phyloP scores from a whole-genome alignment of 2,797 vertebrate species.

The Selene dorsalis region DNA sequence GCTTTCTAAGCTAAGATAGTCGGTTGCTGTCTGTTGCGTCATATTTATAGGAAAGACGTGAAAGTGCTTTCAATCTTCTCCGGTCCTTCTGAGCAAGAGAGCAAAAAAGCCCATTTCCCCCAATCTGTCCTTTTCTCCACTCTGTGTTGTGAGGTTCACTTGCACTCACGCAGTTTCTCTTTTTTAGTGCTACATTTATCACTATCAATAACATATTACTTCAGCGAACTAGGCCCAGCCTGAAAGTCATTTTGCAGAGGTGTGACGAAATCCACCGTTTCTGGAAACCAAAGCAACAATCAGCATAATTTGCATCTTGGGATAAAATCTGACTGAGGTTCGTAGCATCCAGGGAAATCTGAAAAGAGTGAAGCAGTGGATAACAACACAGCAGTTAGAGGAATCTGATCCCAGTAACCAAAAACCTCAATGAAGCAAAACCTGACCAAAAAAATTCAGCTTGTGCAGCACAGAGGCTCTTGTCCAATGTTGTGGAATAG shows the following conservation, averaged over 20 bases:
- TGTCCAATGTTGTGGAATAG: conserved; percentile 4
- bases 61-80: background rate
- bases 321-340: conserved; percentile 29
- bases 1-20: background rate
- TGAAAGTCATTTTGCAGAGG: conserved; percentile 19
- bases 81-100: background rate
- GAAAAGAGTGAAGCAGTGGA: conserved; percentile 16
- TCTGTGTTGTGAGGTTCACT: background rate
- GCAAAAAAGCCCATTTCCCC: background rate
- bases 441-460: conserved; percentile 24
- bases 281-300: conserved; percentile 43
- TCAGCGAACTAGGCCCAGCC: conserved; percentile 7
- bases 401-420: conserved; percentile 28
- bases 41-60: background rate
- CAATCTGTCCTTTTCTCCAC: background rate
- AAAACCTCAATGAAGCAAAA: conserved; percentile 46
- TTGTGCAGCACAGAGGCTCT: conserved; percentile 21
- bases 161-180: background rate
- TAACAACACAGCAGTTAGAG: conserved; percentile 37
- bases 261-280: conserved; percentile 34
- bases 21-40: background rate
- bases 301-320: conserved; percentile 25
- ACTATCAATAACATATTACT: background rate
- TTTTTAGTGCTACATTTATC: background rate
- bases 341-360: conserved; percentile 38